phyloP scores from a whole-genome alignment of 2,888 invertebrate species.

The Tiliacea citrago region DNA sequence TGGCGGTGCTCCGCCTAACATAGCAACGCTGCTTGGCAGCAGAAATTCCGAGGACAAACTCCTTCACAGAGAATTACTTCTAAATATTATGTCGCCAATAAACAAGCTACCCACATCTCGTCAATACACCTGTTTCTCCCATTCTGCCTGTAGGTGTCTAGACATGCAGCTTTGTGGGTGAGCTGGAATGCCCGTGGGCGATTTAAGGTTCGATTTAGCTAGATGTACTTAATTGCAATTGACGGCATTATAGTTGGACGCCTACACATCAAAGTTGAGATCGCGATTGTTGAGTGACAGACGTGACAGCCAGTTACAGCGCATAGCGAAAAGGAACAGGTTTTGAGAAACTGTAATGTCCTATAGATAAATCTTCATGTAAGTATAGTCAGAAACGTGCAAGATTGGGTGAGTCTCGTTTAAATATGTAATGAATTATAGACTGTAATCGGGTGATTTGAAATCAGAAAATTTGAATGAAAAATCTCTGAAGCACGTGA shows the following conservation, averaged over 20 bases:
- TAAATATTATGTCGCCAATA: conserved; percentile 31
- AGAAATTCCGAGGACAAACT: no score
- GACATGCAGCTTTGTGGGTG: conserved; percentile 54
- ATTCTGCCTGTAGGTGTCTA: conserved; percentile 50
- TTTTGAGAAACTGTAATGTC: conserved; percentile 20
- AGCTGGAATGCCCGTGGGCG: conserved; percentile 65
- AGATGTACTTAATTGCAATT: conserved; percentile 58
- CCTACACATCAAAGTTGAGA: conserved; percentile 54
- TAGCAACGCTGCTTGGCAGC: no score
- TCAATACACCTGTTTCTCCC: conserved; percentile 60
- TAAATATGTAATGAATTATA: conserved; percentile 61
- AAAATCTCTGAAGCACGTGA: conserved; percentile 80
- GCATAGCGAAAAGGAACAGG: conserved; percentile 30
- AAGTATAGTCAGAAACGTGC: not conserved
- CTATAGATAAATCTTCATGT: not conserved
- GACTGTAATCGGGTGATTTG: conserved; percentile 72
- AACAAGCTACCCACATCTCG: conserved; percentile 41
- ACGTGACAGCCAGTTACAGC: conserved; percentile 12
- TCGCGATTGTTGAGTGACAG: conserved; percentile 38
- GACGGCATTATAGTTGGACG: conserved; percentile 50
- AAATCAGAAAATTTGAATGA: conserved; percentile 78
- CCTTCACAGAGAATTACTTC: not conserved
- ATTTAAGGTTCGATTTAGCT: conserved; percentile 57
- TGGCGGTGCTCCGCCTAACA: no score
- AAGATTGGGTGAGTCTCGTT: not conserved